Evolutionary conservation across 2,113 vertebrate genomes (phyloP), one percentile per base, ranked within the genome.

Genomic region (Eulemur rufifrons): DNA sequence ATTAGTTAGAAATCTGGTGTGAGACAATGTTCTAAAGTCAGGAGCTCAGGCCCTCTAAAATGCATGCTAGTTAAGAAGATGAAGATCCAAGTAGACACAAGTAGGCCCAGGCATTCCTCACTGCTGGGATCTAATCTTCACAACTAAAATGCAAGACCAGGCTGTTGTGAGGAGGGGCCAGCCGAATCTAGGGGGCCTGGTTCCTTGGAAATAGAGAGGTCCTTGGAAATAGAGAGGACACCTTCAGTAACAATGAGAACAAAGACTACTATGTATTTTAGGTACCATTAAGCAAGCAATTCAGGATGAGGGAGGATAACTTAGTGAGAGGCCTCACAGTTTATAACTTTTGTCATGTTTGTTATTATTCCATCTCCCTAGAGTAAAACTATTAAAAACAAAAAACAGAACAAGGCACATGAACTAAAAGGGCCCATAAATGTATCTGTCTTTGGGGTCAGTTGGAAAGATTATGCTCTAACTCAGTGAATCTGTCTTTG

Each of bases 271-370:
- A 6, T 15, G 52, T 10, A 68, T 54, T 91, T 64, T 73, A 86
- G 47, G 23, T 83, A 94, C 52, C n/a, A 92, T 32, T 89, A 54
- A 89, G 32, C 6, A 96, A 68, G 23, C 20, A 91, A 54, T 84
- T 39, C 63, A 93, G 66, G 29, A 95, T 74, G 93, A 87, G 13
- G 59, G 47, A 87, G 39, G 17, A 21, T 84, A 97, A 81, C 25
- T 89, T 66, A 56, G 21, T 32, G 17, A 88, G 78, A 76, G 21
- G 54, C 42, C 52, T 91, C 32, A 32, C 8, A 87, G 32, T 73
- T 56, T 66, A 37, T 47, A 85, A 84, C n/a, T 91, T 86, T 86
- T 84, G 25, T 87, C 45, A 59, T 47, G 25, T 61, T 86, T 85
- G 32, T 50, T 77, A 74, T 17, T 84, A 89, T 81, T 87, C 47